Evolutionary conservation across 2,113 vertebrate genomes (phyloP), one percentile per base, ranked within the genome.

Genomic region (Oryzias javanicus): DNA sequence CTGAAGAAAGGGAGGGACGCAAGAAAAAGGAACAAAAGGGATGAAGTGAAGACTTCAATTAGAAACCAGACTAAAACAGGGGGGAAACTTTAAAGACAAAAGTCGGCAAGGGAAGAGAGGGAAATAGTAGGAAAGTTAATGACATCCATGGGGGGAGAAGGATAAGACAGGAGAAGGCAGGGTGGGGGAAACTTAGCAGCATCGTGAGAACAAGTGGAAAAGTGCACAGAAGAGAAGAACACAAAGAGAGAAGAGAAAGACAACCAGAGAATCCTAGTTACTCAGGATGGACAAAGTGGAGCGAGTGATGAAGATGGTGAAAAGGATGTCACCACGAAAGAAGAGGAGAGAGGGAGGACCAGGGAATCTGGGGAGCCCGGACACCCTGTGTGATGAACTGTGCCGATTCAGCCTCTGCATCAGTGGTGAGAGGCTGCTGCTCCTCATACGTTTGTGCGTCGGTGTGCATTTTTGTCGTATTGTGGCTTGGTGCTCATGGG

Each of bases 291-390:
- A 88, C 79, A 86, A 83, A 74, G 81, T 88, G 69, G 86, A 86
- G 49, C 80, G 82, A n/a, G 79, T 85, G 65, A 88, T 86, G 82
- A 85, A 88, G 74, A 85, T 88, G 77, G 82, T 86, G 66, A 88
- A 82, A 79, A 85, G 82, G 77, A 85, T 88, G 86, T 88, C 86
- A 0, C 84, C 84, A 4, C 79, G 84, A 71, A 88, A 85, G 80
- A 85, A 75, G 77, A 85, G 77, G 66, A 72, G 83, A 18, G 79
- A 77, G 27, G 81, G 74, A 66, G 74, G 65, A 64, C 63, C 47
- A 0, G 82, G 84, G 45, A 70, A 83, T 16, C 60, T 74, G 79
- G 82, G 84, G 70, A 88, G 86, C 64, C 86, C 86, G 18, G 82
- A 86, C 59, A 85, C 76, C 1, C 59, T 88, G 60, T 88, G 86